phyloP scores from a whole-genome alignment of 2,797 vertebrate species.

The Borostomias antarcticus region DNA sequence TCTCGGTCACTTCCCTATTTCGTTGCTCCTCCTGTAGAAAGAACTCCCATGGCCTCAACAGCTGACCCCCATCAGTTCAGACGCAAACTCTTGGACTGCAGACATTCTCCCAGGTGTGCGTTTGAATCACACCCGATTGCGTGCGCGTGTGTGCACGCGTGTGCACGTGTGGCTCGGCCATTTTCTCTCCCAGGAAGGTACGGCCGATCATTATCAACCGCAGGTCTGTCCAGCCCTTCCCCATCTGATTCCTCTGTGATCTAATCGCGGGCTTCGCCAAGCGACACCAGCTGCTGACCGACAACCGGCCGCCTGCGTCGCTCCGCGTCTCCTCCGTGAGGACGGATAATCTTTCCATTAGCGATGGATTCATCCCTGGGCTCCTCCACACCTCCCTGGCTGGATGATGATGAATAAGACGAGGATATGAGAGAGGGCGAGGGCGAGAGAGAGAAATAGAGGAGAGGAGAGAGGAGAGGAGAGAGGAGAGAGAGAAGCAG shows the following conservation, averaged over 20 bases:
- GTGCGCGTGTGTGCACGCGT: too few relatives aligned
- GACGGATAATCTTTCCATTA: conserved; percentile 15
- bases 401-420: not conserved
- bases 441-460: not conserved
- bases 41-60: not conserved
- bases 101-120: too few relatives aligned
- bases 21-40: not conserved
- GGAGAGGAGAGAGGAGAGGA: not conserved
- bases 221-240: not conserved
- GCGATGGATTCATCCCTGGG: not conserved
- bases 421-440: not conserved
- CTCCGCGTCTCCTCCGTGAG: not conserved
- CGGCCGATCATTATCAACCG: not conserved
- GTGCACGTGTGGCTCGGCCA: not conserved
- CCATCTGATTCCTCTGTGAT: not conserved
- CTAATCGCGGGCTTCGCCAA: not conserved
- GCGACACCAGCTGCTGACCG: not conserved
- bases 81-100: not conserved
- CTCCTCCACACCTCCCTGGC: conserved; percentile 3
- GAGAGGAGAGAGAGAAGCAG: not conserved
- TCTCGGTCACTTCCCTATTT: not conserved
- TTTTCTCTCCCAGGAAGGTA: not conserved
- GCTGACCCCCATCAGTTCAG: not conserved
- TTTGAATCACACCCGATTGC: too few relatives aligned
- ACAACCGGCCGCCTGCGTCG: not conserved